Evolutionary conservation across 2,113 vertebrate species (phyloP), one percentile per base, ranked within the genome.

Genomic region (Pleuronectes platessa): DNA sequence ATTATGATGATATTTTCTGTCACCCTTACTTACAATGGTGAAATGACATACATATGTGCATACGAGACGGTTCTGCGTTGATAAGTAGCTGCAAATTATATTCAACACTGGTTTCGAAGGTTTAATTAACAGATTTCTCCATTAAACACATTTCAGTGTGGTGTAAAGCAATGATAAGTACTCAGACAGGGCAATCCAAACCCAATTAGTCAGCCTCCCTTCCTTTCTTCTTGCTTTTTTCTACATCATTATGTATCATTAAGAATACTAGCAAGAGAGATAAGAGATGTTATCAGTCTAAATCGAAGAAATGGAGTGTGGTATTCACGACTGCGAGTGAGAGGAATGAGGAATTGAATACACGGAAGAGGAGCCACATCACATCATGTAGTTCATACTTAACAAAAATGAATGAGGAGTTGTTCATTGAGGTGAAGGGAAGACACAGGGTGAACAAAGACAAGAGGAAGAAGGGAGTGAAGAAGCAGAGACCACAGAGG

Each of bases 41-140:
- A 31, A 31, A 31, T 5, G 27, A 65, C 17, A 45, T 14, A n/a
- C 37, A 15, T 42, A n/a, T 65, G 53, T 2, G 21, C 26, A 37
- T 4, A 37, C 56, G 35, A 61, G 42, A 49, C 3, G 20, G 15
- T 14, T 82, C 13, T 55, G 12, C 8, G 2, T 55, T 15, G 0
- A 42, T 62, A n/a, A 56, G 47, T 6, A 2, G 27, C 58, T 58
- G n/a, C 27, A n/a, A 53, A 31, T 27, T 53, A 70, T 21, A 40
- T 73, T 63, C 45, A 51, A 11, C 2, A 9, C 12, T 18, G 18
- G 26, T 12, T 58, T 14, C 26, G 3, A 55, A 27, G 61, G 55
- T 62, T 70, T 55, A 79, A 80, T 80, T 65, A 64, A 66, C 42
- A 20, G 56, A 63, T 17, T 14, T 63, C 42, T 24, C 6, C 4